These are phyloP conservation scores for Tenthredo mesomela DNA, from an alignment of 2,888 invertebrate genomes.

Conservation along the genomic window DNA sequence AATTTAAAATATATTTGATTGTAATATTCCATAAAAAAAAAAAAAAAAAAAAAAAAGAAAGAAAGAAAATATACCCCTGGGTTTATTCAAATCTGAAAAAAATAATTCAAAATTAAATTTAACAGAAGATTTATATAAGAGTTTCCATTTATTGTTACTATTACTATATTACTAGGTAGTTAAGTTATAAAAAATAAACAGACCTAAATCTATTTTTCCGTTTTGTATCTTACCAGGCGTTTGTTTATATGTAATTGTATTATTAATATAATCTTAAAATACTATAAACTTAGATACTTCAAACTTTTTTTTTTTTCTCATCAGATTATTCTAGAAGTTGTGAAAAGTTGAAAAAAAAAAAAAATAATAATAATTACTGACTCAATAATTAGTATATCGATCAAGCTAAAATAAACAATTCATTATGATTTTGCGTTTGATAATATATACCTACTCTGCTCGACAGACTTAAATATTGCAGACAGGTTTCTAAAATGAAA, in stretches of 20 bases:
- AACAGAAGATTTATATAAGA: background rate
- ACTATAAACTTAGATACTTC: background rate
- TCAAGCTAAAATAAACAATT: slow-evolving; percentile 20
- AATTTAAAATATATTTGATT: background rate
- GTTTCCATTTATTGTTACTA: slow-evolving; percentile 6
- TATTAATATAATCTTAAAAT: slow-evolving; percentile 2
- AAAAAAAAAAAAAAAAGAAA: no score
- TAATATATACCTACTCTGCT: background rate
- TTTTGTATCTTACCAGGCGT: background rate
- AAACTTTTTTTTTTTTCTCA: background rate
- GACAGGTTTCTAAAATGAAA: background rate
- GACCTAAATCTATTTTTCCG: background rate
- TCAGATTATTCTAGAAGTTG: background rate
- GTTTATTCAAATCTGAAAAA: background rate
- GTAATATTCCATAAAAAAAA: background rate
- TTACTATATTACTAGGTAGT: slow-evolving; percentile 15
- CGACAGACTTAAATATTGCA: background rate
- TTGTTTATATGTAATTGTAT: background rate
- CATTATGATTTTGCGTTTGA: background rate
- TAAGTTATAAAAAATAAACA: slow-evolving; percentile 15
- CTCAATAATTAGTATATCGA: slow-evolving; percentile 21
- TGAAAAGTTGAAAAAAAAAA: background rate
- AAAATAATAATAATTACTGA: background rate
- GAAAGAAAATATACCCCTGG: background rate
- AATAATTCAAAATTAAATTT: background rate